Evolutionary conservation across 2,888 invertebrate species (phyloP), one percentile per base, ranked within the genome.

Genomic region (Netelia fuscicornis): DNA sequence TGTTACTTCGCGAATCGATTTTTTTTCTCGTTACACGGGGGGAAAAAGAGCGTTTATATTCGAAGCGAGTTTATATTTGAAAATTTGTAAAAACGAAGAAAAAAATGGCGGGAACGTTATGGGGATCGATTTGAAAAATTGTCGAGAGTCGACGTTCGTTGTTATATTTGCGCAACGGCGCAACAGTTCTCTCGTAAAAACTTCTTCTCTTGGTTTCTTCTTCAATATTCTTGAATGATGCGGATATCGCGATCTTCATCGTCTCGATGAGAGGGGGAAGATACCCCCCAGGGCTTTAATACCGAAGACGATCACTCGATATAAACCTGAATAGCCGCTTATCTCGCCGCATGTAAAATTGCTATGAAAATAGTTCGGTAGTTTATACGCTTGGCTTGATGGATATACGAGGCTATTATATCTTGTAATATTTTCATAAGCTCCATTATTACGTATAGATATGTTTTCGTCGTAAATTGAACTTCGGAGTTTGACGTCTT

Each of bases 301-400:
- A 58, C 60, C 54, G 17, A 67, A 72, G 60, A 76, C 20, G 20
- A 76, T 71, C 71, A 44, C 23, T 76, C 76, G 80, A 84, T 84
- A 60, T 76, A 30, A 54, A 72, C 60, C 25, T 20, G 58, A 48
- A 37, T 30, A 42, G 52, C 5, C 62, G 13, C 17, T 52, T 2
- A 10, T 25, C 10, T 30, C n/a, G 54, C 13, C 25, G 20, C 44
- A 37, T 62, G 52, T 44, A 17, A 58, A 70, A 71, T 20, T 11
- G 60, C 80, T 54, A 23, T 48, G 64, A 67, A 65, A 76, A 77
- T 71, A 58, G 44, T 58, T 77, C 0, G 23, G 54, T 44, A 71
- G 71, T 71, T 82, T 56, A 60, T 62, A 23, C 13, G 44, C 52
- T 68, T 30, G 68, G 13, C 44, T 62, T 3, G 23, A 60, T 42